Evolutionary conservation across 2,888 invertebrate species (phyloP), one percentile per base, ranked within the genome.

Genomic region (Theodoxus fluviatilis): DNA sequence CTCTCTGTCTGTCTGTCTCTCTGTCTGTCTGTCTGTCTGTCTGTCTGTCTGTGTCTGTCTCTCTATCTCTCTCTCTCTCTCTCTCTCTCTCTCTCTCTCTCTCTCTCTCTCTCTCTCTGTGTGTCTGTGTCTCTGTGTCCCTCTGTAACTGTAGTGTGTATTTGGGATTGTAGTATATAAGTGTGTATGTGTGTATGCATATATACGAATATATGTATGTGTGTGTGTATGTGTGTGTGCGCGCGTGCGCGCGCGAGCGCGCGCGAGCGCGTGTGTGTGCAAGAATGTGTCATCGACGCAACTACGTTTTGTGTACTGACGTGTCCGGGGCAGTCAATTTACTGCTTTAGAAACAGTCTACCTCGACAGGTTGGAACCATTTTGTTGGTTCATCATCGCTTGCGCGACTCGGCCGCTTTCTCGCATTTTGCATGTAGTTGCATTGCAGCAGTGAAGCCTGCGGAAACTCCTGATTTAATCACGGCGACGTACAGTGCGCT

Each of bases 71-170:
- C 49, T 37, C 31, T 35, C 4, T 37, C 25, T 55, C 25, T 57
- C 25, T 71, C 61, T 68, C 38, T 68, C 69, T 68, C 61, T 68
- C 43, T 68, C 15, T 57, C 49, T 57, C 33, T 68, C 31, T 68
- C 25, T 66, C 28, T 49, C 22, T 49, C 15, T 38, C 9, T 63
- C 22, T 63, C 35, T 43, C 35, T 52, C 22, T 63, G 12, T 52
- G 2, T 43, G n/a, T 40, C 25, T 52, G 3, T 67, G 6, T 52
- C 18, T 57, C 37, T 55, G n/a, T 68, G 12, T 68, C 40, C 57
- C 37, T 55, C 57, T 57, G 6, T 38, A 12, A 25, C 18, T 55
- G 25, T 66, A n/a, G 38, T 68, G 25, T 55, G 38, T 57, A 6
- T 57, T 38, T 69, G 37, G 12, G 22, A 15, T 43, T 15, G 15